Evolutionary conservation across 1,140 invertebrate species (phyloP).

Genomic region (Drosophila elegans): DNA sequence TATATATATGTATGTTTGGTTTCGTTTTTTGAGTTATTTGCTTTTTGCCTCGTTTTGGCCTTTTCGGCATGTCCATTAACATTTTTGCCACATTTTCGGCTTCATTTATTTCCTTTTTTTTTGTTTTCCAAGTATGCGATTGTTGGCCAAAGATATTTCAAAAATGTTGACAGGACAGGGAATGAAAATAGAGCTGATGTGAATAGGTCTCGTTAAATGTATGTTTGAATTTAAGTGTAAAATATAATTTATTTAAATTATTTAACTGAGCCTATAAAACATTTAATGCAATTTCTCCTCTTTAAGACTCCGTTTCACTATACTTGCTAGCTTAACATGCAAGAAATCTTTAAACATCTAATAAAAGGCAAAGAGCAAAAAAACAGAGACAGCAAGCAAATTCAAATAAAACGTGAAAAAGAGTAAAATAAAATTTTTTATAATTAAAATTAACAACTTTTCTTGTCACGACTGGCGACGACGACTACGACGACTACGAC

Average conservation of each 20-base stretch:
- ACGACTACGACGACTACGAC: slow-evolving; percentile 20
- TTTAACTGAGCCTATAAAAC: too few species aligned
- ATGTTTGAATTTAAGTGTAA: neutral
- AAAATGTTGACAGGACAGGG: slow-evolving; percentile 22
- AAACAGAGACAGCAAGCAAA: slow-evolving; percentile 33
- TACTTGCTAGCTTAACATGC: slow-evolving; percentile 23
- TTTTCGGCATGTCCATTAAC: slow-evolving; percentile 71
- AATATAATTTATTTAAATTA: too few species aligned
- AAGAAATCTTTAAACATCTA: slow-evolving; percentile 36
- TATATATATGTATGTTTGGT: slow-evolving; percentile 12
- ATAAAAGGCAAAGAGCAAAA: slow-evolving; percentile 12
- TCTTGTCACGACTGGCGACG: slow-evolving; percentile 72
- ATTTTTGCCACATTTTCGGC: slow-evolving; percentile 43
- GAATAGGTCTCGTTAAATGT: slow-evolving; percentile 1
- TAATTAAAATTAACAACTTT: slow-evolving; percentile 84
- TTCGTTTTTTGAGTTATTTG: slow-evolving; percentile 61
- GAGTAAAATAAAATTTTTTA: slow-evolving; percentile 35
- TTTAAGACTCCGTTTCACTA: neutral
- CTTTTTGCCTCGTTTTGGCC: slow-evolving; percentile 66
- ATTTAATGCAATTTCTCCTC: too few species aligned
- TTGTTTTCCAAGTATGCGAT: slow-evolving; percentile 18
- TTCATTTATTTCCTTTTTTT: slow-evolving; percentile 28
- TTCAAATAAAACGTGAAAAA: slow-evolving; percentile 30
- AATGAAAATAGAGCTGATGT: slow-evolving; percentile 5
- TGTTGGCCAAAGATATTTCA: slow-evolving; percentile 28